Conservation (phyloP, 2,797 vertebrate species). For the Pseudotriccus pelzelni region DNA sequence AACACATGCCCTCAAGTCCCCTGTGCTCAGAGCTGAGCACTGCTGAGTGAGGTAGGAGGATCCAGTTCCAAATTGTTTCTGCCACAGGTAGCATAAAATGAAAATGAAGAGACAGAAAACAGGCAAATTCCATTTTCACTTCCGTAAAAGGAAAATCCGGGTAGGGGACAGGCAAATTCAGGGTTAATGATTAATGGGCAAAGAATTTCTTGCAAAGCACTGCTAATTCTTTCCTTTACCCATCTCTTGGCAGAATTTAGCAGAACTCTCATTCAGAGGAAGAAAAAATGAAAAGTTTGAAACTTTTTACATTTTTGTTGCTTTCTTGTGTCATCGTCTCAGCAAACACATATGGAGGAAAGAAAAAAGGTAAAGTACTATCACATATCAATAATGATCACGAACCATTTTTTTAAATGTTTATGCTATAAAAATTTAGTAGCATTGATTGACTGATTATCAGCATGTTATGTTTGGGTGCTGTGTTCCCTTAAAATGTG, state of each 20-base stretch:
- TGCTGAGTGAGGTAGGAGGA: slow-evolving; percentile 6
- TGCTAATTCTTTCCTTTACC: slow-evolving; percentile 23
- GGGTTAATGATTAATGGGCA: slow-evolving; percentile 80
- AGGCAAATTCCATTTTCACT: not conserved
- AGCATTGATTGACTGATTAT: not conserved
- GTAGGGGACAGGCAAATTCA: not conserved
- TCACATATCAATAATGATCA: not conserved
- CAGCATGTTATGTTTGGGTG: not conserved
- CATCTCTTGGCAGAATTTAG: slow-evolving; percentile 61
- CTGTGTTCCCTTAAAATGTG: not conserved
- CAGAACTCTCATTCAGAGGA: not conserved
- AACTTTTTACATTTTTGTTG: slow-evolving; percentile 36
- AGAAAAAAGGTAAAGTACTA: slow-evolving; percentile 70
- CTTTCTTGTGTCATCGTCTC: slow-evolving; percentile 36
- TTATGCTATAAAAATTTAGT: not conserved
- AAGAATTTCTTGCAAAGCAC: slow-evolving; percentile 41
- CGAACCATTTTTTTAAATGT: not conserved
- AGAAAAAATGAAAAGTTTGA: slow-evolving; percentile 67
- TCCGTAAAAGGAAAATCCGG: slow-evolving; percentile 12
- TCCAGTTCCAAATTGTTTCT: not conserved
- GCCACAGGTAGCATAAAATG: not conserved
- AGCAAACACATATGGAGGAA: slow-evolving; percentile 46
- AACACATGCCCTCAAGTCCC: not conserved
- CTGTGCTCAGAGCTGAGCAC: not conserved
- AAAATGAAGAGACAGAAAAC: not conserved